Evolutionary conservation across 2,113 vertebrate genomes (phyloP), one percentile per base, ranked within the genome.

Genomic region (Eolophus roseicapilla): DNA sequence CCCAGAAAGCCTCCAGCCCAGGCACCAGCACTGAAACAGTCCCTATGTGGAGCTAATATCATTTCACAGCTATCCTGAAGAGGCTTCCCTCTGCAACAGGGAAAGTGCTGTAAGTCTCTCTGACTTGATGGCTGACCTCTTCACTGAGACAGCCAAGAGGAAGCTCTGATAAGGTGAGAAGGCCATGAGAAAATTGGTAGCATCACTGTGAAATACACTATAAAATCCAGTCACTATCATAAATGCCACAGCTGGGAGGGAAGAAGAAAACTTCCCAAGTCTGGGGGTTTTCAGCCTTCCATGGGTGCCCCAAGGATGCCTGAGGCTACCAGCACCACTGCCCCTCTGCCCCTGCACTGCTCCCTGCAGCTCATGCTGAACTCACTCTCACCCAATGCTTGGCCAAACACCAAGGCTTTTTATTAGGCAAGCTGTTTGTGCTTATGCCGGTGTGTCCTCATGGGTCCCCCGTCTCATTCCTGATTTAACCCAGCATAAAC

Each of bases 381-480:
- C 24, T 2, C 0, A 0, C 6, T 49, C 21, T 41, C 1, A 2
- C 17, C 23, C 1, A 2, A n/a, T 18, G 13, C 27, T 49, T 29
- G 59, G 24, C 59, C 41, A 70, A 77, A 86, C 28, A 29, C 3
- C 0, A 1, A 62, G 59, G 33, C 27, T 24, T 50, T 60, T 77
- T 37, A 73, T 80, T 19, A 47, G 35, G 53, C 52, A 77, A 92
- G 31, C 33, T 77, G 75, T 41, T 80, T 77, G 55, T 52, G 46
- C 68, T 91, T 39, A 64, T 9, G 46, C 10, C 3, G 6, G 3
- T 33, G 19, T 33, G 18, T n/a, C 25, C 39, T 53, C 0, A 0
- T 39, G 64, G 46, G n/a, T 33, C 10, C 10, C 16, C 10, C 0
- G 0, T 21, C 37, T 73, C 35, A 21, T 13, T 85, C 47, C 65